These are phyloP conservation scores for Actinemys pallida DNA, from an alignment of 2,113 vertebrate genomes.

Conservation along the genomic window DNA sequence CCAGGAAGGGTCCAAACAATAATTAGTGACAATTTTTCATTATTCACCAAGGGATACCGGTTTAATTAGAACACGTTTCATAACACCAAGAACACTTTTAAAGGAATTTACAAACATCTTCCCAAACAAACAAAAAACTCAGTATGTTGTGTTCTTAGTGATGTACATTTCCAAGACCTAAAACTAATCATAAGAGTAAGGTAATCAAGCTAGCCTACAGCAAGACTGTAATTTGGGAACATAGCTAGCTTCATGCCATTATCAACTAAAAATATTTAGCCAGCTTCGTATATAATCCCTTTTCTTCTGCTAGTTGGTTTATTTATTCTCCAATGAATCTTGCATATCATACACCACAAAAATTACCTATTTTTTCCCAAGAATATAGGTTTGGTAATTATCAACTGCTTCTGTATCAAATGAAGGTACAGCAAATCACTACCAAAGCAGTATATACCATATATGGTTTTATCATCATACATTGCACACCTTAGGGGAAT, in stretches of 20 bases:
- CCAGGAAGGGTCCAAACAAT: not conserved
- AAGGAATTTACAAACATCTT: not conserved
- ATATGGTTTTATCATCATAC: not conserved
- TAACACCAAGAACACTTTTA: too few relatives aligned
- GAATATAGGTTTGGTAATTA: not conserved
- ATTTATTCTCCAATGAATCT: not conserved
- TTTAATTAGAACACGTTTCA: not conserved
- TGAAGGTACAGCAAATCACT: not conserved
- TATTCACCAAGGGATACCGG: slow-evolving; percentile 12
- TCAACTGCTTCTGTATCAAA: not conserved
- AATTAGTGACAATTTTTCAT: not conserved
- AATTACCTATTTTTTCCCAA: not conserved
- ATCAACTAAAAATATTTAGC: not conserved
- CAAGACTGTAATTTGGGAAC: not conserved
- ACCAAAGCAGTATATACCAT: not conserved
- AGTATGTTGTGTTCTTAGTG: not conserved
- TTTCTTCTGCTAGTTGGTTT: not conserved
- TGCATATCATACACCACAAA: not conserved
- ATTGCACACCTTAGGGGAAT: not conserved
- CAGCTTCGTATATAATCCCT: not conserved
- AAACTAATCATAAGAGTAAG: not conserved
- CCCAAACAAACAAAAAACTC: rapidly evolving
- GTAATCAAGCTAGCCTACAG: not conserved
- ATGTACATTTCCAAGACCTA: not conserved
- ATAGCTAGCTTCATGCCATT: not conserved